Conservation (phyloP, 2,113 vertebrate genomes). For the Prionailurus bengalensis region DNA sequence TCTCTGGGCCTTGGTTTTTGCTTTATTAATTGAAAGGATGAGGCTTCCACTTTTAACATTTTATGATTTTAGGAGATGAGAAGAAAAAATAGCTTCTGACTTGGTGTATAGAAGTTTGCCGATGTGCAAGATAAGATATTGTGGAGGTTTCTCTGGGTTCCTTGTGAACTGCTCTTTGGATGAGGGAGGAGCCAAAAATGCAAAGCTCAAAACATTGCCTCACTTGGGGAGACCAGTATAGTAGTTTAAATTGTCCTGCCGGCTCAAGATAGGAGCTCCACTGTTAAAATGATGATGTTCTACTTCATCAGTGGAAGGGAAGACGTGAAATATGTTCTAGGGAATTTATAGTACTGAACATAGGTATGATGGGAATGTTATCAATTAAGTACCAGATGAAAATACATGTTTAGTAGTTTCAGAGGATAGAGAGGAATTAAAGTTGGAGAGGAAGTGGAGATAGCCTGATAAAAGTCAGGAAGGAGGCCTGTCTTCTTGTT, state of each 20-base stretch:
- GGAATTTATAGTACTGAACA: background rate
- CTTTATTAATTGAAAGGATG: slow-evolving; percentile 2
- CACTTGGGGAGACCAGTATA: background rate
- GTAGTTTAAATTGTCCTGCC: background rate
- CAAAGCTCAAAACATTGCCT: background rate
- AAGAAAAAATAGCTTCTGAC: background rate
- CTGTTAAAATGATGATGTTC: background rate
- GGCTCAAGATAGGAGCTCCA: background rate
- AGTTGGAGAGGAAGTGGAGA: background rate
- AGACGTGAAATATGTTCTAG: background rate
- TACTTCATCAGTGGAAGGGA: background rate
- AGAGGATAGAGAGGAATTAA: background rate
- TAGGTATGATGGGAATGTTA: background rate
- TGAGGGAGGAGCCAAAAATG: background rate
- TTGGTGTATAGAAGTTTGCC: background rate
- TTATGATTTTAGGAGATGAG: background rate
- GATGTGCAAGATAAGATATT: background rate
- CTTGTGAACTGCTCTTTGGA: background rate
- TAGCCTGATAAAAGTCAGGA: background rate
- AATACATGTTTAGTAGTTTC: background rate
- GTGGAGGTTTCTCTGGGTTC: background rate
- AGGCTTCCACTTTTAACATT: background rate
- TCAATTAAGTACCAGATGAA: background rate
- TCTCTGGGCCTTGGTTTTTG: background rate
- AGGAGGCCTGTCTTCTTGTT: background rate